Evolutionary conservation across 2,888 invertebrate genomes (phyloP).

Genomic region (Resseliella maxima): DNA sequence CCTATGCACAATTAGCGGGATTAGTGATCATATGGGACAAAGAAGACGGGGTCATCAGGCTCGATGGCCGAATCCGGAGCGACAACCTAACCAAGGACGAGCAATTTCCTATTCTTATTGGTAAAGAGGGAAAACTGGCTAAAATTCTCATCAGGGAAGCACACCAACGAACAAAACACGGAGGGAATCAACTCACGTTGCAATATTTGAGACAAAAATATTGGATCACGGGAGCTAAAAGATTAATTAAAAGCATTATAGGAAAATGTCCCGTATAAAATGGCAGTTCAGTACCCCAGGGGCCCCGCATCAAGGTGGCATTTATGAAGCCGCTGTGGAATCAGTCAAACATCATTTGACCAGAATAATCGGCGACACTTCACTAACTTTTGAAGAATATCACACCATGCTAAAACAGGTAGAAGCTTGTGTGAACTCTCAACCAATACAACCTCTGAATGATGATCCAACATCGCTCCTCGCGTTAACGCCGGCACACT

Average conservation of each 20-base stretch:
- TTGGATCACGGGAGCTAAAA: neutral
- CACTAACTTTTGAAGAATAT: constrained; percentile 61
- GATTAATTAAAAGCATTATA: neutral
- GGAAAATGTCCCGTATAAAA: neutral
- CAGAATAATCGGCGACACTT: constrained; percentile 59
- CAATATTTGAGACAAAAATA: neutral
- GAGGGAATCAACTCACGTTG: neutral
- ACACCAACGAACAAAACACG: neutral
- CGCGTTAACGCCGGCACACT: constrained; percentile 48
- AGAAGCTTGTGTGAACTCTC: constrained; percentile 61
- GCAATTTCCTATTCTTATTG: neutral
- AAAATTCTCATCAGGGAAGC: neutral
- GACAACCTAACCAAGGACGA: neutral
- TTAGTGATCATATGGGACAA: neutral
- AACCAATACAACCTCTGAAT: constrained; percentile 59
- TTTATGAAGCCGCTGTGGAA: constrained; percentile 64
- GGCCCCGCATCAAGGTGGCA: constrained; percentile 63
- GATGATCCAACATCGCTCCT: constrained; percentile 57
- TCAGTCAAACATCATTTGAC: constrained; percentile 62
- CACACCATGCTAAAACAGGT: constrained; percentile 60
- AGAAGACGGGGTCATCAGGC: neutral
- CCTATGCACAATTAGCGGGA: too few relatives aligned
- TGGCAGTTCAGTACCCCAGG: constrained; percentile 64
- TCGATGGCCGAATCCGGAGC: neutral
- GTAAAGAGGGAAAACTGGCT: neutral